Base-by-base conservation (phyloP, 2,888 invertebrate species). In the Thyatira batis region DNA sequence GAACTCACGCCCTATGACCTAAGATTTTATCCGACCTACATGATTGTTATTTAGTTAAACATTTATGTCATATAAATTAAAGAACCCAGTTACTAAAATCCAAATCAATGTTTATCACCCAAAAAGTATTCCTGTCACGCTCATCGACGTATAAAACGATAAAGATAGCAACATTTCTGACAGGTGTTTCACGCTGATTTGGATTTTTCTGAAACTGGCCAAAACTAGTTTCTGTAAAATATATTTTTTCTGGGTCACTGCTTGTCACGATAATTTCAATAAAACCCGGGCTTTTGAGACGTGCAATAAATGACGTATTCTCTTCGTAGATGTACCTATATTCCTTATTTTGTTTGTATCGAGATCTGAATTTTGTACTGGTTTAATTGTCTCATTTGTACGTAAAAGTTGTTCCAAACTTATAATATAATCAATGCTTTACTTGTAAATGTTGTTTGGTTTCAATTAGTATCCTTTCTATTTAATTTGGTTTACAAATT, bases 341-440 rank as follows among this genome's bases (percentile, higher is more conserved):
- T 54, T 55, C 55, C 49, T 45, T 55, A 50, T 55, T 50, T 61
- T 55, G 58, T 58, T 58, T 63, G 55, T 67, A 55, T 64, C 54
- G 62, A 75, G 79, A 80, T 80, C 79, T 79, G 78, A 78, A 66
- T 61, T 62, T 11, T 61, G 64, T 69, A 67, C 65, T 71, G 66
- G 60, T 70, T 63, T 65, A 45, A 51, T 71, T 65, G 69, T 75
- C 69, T 78, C 74, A 71, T 61, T 57, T 63, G 48, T 48, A 48
- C 48, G 48, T 27, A 28, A 27, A 27, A 59, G 63, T 71, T 66
- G 61, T 67, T 53, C 8, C 30, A 45, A 44, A n/a, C 17, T 13
- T 49, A 51, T 28, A 13, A 45, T 44, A 25, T 11, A n/a, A 11
- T 45, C 21, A 23, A 33, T 9, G 1, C 27, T 49, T 53, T 50